Evolutionary conservation across 1,140 invertebrate species (phyloP).

Genomic region (Calliphora vicina): DNA sequence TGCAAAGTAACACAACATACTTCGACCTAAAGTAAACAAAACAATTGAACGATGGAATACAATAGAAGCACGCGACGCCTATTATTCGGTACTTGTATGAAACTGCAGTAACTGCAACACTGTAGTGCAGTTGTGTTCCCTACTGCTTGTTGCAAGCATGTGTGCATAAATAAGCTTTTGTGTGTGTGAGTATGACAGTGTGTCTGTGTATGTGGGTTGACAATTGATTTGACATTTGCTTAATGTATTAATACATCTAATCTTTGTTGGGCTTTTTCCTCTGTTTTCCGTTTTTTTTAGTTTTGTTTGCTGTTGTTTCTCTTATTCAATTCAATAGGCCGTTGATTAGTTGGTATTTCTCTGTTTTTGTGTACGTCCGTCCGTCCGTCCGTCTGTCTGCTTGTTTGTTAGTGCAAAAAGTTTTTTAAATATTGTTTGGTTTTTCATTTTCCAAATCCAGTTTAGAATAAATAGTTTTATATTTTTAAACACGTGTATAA

Average conservation of each 20-base stretch:
- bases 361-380: background rate
- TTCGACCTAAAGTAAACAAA: too few species aligned
- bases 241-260: slow-evolving; percentile 14
- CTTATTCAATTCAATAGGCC: background rate
- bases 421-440: too few species aligned
- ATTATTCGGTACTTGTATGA: background rate
- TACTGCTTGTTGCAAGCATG: background rate
- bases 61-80: slow-evolving; percentile 11
- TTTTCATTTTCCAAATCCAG: background rate
- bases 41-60: background rate
- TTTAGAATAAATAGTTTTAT: background rate
- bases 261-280: background rate
- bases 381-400: too few species aligned
- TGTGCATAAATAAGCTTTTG: background rate
- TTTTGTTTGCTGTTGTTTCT: background rate
- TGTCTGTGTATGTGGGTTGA: slow-evolving; percentile 18
- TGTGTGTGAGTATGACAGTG: background rate
- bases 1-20: background rate
- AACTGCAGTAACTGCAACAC: background rate
- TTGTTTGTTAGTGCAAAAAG: too few species aligned
- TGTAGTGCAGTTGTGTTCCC: background rate
- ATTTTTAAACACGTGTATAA: background rate
- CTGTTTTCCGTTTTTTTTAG: background rate
- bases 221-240: slow-evolving; percentile 29
- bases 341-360: background rate